phyloP scores from a whole-genome alignment of 2,888 invertebrate species.

The Meganola albula region DNA sequence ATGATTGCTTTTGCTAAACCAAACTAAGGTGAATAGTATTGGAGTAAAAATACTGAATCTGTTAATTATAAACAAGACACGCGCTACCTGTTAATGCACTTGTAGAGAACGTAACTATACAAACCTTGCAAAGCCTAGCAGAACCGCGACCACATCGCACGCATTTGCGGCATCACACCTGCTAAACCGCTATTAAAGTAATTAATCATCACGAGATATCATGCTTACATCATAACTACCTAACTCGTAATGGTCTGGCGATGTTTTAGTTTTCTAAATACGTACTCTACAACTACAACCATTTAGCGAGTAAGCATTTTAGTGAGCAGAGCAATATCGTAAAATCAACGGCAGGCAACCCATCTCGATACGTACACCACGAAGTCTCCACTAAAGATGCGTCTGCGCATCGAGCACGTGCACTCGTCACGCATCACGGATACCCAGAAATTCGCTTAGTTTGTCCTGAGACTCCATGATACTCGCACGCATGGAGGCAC shows the following conservation, averaged over 20 bases:
- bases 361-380: constrained; percentile 14
- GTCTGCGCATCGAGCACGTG: constrained; percentile 63
- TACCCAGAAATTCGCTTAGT: constrained; percentile 70
- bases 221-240: too few species aligned
- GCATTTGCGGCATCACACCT: too few species aligned
- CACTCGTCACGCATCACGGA: constrained; percentile 66
- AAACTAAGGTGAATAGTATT: too few species aligned
- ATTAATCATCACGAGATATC: too few species aligned
- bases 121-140: constrained; percentile 11
- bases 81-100: constrained; percentile 13
- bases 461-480: constrained; percentile 57
- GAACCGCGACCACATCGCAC: neutral
- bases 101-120: constrained; percentile 21
- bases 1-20: too few species aligned
- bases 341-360: neutral
- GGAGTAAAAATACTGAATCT: too few species aligned
- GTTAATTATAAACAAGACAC: too few species aligned
- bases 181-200: too few species aligned
- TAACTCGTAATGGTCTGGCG: too few species aligned
- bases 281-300: too few species aligned
- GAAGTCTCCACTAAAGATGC: constrained; percentile 41
- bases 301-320: too few species aligned
- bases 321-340: constrained; percentile 1
- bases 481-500: constrained; percentile 56
- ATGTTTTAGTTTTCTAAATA: too few species aligned